Percentiles rank a stretch among this genome's conserved stretches.
Evolutionary conservation across 2,113 vertebrate species (phyloP).

Genomic region (Setophaga coronata): DNA sequence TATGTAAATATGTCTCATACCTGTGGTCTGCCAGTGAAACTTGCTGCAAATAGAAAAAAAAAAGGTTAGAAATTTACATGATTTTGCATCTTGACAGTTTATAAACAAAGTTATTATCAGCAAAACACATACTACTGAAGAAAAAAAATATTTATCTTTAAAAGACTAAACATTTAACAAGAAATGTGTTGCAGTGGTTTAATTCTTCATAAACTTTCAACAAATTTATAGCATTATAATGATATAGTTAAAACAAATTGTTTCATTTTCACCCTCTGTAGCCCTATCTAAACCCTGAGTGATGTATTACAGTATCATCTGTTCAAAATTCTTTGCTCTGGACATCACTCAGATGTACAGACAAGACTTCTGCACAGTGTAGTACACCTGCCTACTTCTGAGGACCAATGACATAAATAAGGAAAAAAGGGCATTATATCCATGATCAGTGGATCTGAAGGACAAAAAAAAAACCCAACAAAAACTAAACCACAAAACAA

Average conservation of each 20-base stretch:
- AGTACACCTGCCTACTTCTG: background rate
- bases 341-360: background rate
- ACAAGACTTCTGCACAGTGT: background rate
- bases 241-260: background rate
- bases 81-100: background rate
- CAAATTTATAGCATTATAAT: background rate
- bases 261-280: background rate
- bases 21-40: slow-evolving; percentile 76
- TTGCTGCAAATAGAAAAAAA: slow-evolving; percentile 74
- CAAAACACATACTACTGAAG: background rate
- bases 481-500: background rate
- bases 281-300: background rate
- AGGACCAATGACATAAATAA: background rate
- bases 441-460: background rate
- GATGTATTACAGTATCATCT: background rate
- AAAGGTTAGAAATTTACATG: background rate
- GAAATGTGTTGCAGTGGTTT: background rate
- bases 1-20: slow-evolving; percentile 54
- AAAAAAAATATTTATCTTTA: background rate
- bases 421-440: background rate
- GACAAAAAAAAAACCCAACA: background rate
- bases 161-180: background rate
- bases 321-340: background rate
- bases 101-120: background rate
- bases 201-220: background rate